Evolutionary conservation across 2,888 invertebrate genomes (phyloP).

Genomic region (Dryobota labecula): DNA sequence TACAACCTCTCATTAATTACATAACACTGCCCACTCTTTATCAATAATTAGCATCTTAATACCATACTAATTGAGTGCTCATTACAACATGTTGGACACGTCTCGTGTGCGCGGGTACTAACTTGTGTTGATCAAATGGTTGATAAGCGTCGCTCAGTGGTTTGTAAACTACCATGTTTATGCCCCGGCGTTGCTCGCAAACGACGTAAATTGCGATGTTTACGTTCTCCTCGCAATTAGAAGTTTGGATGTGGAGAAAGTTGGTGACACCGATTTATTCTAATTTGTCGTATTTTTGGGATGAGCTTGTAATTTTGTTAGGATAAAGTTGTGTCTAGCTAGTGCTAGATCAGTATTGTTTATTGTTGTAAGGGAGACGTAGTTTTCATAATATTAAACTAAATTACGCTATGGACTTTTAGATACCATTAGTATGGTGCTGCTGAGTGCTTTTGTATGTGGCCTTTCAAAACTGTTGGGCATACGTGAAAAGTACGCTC

Average conservation of each 20-base stretch:
- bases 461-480: no score
- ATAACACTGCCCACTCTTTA: slow-evolving; percentile 17
- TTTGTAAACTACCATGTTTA: slow-evolving; percentile 65
- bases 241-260: slow-evolving; percentile 49
- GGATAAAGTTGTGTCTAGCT: neutral
- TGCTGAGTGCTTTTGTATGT: no score
- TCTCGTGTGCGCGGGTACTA: slow-evolving; percentile 45
- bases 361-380: neutral
- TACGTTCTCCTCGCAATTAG: slow-evolving; percentile 49
- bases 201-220: slow-evolving; percentile 51
- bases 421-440: neutral
- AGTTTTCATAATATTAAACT: neutral
- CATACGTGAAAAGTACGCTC: no score
- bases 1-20: slow-evolving; percentile 17
- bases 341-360: neutral
- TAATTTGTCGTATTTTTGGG: slow-evolving; percentile 37
- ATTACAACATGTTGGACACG: slow-evolving; percentile 45
- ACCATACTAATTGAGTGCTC: slow-evolving; percentile 47
- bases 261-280: slow-evolving; percentile 28
- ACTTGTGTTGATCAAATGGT: slow-evolving; percentile 57
- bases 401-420: neutral
- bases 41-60: slow-evolving; percentile 39
- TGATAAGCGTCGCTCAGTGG: slow-evolving; percentile 56
- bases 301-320: neutral
- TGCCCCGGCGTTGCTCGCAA: slow-evolving; percentile 37